These are phyloP conservation scores for Garra rufa DNA, from an alignment of 2,113 vertebrate species.

Conservation along the genomic window DNA sequence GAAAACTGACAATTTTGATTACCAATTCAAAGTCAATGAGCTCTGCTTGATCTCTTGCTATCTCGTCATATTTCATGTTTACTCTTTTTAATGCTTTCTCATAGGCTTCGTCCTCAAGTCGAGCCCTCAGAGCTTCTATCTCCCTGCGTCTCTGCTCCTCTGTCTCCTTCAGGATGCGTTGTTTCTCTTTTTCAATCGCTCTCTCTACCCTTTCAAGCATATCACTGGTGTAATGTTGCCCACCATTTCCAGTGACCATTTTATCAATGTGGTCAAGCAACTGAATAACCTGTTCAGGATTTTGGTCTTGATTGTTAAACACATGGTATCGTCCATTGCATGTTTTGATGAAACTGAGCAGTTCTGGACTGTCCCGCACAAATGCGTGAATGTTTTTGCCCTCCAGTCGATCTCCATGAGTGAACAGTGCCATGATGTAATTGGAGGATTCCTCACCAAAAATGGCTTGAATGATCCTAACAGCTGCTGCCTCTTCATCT, in stretches of 20 bases:
- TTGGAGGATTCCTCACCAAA: conserved; percentile 40
- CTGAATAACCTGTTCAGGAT: not conserved
- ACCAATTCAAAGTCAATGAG: too few relatives aligned
- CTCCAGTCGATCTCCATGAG: conserved; percentile 44
- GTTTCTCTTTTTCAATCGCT: not conserved
- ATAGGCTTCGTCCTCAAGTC: not conserved
- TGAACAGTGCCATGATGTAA: conserved; percentile 52
- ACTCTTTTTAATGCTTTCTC: not conserved
- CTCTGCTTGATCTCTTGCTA: not conserved
- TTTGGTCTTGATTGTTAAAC: not conserved
- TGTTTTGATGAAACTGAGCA: not conserved
- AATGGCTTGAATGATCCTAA: conserved; percentile 35
- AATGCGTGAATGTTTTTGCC: conserved; percentile 25
- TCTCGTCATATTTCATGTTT: not conserved
- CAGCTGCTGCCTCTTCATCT: conserved; percentile 40
- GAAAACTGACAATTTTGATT: too few relatives aligned
- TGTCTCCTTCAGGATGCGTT: not conserved
- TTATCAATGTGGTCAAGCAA: not conserved
- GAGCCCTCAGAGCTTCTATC: not conserved
- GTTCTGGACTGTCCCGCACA: not conserved
- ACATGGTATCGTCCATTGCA: conserved; percentile 16
- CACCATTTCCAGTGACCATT: conserved; percentile 3
- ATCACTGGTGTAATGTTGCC: not conserved
- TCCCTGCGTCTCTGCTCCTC: not conserved
- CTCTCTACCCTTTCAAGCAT: conserved; percentile 1